Evolutionary conservation across 2,888 invertebrate genomes (phyloP), one percentile per base, ranked within the genome.

Genomic region (Cotesia congregata): DNA sequence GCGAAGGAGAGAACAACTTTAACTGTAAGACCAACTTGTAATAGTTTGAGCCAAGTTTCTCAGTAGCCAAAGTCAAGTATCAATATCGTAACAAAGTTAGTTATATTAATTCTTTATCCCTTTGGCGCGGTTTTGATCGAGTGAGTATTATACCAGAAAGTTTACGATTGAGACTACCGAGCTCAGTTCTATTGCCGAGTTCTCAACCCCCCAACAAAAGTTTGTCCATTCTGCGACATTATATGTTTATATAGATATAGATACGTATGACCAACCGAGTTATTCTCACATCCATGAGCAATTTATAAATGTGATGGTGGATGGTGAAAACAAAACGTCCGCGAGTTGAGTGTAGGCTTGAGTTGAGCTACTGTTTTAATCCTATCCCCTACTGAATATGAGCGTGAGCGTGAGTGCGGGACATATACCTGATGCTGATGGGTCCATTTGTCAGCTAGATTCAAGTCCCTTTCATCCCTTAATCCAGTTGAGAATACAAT

Each of bases 391-490:
- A 50, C 70, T 70, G 50, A 59, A 17, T 70, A 60, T 70, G 6
- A 30, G 30, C 3, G 30, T 30, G 30, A 60, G 30, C 38, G 7
- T 15, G 15, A 7, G 40, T 6, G 64, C 72, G 65, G 69, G 50
- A 64, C 69, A 59, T 50, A 50, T 50, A 50, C 50, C 50, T 50
- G 50, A 15, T 67, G 30, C 50, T 64, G 75, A 71, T 62, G 67
- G 60, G 30, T 75, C 67, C 65, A 75, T 75, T 75, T 75, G 71
- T 75, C 71, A 67, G 71, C 65, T 15, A 64, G 38, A 71, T 71
- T 75, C 75, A 75, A 61, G 71, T 67, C 60, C 75, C 69, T 71
- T 75, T 75, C 65, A 75, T 65, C 75, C 75, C 75, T 71, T 75
- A 75, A 75, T 75, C 71, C 71, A 75, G 17, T 71, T 40, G 67